These are phyloP conservation scores for Conistra vaccinii DNA, from an alignment of 2,888 invertebrate genomes.

Conservation along the genomic window DNA sequence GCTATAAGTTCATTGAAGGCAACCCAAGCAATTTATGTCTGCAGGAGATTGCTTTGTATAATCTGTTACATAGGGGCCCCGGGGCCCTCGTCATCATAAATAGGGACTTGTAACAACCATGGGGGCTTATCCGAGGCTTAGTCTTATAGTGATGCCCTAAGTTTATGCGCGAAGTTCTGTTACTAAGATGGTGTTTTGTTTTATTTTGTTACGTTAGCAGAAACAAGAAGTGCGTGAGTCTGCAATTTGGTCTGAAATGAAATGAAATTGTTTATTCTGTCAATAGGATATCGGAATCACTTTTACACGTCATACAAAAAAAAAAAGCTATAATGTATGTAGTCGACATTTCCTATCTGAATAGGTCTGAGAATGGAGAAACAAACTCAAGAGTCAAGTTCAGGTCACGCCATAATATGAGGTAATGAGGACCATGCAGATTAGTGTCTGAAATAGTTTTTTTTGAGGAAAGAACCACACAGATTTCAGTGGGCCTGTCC, in stretches of 20 bases:
- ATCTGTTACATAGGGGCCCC: constrained; percentile 74
- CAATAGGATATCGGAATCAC: no score
- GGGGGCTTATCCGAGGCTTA: constrained; percentile 80
- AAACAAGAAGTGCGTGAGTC: neutral
- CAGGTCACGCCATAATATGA: no score
- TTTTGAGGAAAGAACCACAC: no score
- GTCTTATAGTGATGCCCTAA: constrained; percentile 74
- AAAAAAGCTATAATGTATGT: no score
- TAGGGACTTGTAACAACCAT: constrained; percentile 80
- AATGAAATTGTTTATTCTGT: no score
- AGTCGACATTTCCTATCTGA: no score
- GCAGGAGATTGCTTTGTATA: constrained; percentile 83
- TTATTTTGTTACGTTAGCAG: neutral
- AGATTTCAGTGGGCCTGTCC: no score
- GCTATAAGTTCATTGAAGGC: constrained; percentile 77
- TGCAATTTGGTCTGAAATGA: neutral
- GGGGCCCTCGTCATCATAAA: constrained; percentile 78
- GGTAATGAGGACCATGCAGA: no score
- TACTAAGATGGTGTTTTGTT: constrained; percentile 23
- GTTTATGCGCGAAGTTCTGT: constrained; percentile 30
- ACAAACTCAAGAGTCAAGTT: no score
- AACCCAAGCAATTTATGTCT: constrained; percentile 84
- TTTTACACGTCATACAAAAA: no score
- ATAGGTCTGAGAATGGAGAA: no score
- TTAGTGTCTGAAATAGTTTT: no score